A percentile compares a stretch with the other conserved stretches of the same genome.
Evolutionary conservation across 2,113 vertebrate species (phyloP).

Genomic region (Canis aureus): DNA sequence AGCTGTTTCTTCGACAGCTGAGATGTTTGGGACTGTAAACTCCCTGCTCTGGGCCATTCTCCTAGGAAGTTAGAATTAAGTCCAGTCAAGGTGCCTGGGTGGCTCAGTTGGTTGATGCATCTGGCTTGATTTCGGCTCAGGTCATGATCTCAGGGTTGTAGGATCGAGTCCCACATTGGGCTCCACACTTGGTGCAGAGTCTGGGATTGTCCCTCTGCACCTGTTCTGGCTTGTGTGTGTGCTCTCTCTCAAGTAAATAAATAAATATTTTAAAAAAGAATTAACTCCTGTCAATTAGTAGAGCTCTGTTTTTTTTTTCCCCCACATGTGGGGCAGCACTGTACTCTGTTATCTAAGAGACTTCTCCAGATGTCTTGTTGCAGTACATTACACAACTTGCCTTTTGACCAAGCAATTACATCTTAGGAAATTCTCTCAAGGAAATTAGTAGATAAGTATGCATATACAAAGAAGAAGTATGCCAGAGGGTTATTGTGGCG

Average conservation of each 20-base stretch:
- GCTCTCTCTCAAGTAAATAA: neutral
- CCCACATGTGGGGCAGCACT: neutral
- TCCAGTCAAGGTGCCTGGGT: neutral
- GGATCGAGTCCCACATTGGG: neutral
- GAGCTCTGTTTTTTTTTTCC: neutral
- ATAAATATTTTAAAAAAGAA: neutral
- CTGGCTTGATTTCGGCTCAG: neutral
- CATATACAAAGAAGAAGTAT: neutral
- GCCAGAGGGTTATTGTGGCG: neutral
- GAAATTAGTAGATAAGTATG: neutral
- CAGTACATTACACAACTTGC: neutral
- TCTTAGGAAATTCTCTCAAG: slow-evolving; percentile 24
- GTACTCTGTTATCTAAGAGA: neutral
- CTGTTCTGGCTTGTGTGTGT: neutral
- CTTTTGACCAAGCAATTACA: neutral
- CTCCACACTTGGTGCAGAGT: neutral
- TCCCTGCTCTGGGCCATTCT: neutral
- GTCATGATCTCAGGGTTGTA: neutral
- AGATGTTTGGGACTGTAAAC: neutral
- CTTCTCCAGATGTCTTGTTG: neutral
- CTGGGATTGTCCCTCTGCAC: neutral
- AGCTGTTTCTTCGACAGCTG: slow-evolving; percentile 29
- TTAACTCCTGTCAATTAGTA: neutral
- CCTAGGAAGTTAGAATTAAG: neutral
- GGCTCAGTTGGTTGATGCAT: neutral